Evolutionary conservation across 2,888 invertebrate species (phyloP).

Genomic region (Drosophila kanekoi): DNA sequence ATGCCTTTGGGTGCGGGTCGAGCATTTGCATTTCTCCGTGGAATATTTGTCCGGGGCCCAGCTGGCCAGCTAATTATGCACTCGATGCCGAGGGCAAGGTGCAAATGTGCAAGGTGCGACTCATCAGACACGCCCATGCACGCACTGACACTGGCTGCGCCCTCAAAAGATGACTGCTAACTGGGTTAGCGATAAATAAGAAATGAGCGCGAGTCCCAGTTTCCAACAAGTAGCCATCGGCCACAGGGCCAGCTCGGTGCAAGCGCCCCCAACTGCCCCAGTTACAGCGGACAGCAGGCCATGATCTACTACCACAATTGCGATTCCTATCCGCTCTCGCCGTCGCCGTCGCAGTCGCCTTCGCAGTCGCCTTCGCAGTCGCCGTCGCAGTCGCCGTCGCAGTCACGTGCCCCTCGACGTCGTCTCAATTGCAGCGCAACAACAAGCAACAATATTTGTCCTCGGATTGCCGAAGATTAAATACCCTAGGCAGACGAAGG

Average conservation of each 20-base stretch:
- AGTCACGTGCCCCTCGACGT: no score
- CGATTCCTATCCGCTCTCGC: conserved; percentile 27
- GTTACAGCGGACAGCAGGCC: conserved; percentile 66
- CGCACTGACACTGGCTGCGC: conserved; percentile 35
- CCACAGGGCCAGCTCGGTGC: conserved; percentile 70
- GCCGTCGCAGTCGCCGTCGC: conserved; percentile 13
- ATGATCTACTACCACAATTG: conserved; percentile 77
- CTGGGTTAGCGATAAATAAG: conserved; percentile 77
- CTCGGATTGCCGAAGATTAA: neutral
- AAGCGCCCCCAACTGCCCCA: conserved; percentile 70
- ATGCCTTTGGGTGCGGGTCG: no score
- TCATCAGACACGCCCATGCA: conserved; percentile 34
- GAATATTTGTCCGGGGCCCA: conserved; percentile 17
- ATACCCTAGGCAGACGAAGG: neutral
- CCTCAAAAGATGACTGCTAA: conserved; percentile 53
- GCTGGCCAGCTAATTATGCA: conserved; percentile 45
- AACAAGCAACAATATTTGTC: conserved; percentile 10
- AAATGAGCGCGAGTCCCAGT: conserved; percentile 76
- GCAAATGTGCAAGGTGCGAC: conserved; percentile 43
- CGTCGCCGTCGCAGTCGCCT: conserved; percentile 10
- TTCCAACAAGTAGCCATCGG: conserved; percentile 54
- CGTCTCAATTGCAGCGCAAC: conserved; percentile 50
- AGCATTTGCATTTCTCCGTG: conserved; percentile 3
- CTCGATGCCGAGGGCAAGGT: conserved; percentile 9
- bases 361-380: conserved; percentile 9